These are phyloP conservation scores for Chloroclystis v-ata DNA, from an alignment of 2,888 invertebrate genomes.

Conservation along the genomic window DNA sequence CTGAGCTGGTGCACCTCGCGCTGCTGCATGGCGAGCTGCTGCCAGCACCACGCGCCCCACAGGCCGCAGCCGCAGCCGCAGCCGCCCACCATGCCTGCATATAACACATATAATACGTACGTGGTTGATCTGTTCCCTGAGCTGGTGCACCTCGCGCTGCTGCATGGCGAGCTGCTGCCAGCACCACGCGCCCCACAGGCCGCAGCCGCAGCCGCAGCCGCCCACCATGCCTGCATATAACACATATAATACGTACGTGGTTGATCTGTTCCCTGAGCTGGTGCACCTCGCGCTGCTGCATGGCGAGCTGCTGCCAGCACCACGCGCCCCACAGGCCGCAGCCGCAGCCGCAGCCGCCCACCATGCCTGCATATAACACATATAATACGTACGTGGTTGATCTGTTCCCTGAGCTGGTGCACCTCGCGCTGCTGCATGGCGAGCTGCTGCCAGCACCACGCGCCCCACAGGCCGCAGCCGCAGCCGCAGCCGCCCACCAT, in stretches of 20 bases:
- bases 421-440: slow-evolving; percentile 82
- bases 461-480: too few relatives aligned
- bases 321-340: slow-evolving; percentile 68
- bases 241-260: slow-evolving; percentile 54
- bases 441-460: slow-evolving; percentile 66
- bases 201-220: slow-evolving; percentile 63
- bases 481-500: too few relatives aligned
- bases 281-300: slow-evolving; percentile 83
- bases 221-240: slow-evolving; percentile 66
- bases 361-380: slow-evolving; percentile 48
- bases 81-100: slow-evolving; percentile 62
- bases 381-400: slow-evolving; percentile 56
- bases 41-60: slow-evolving; percentile 74
- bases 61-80: slow-evolving; percentile 63
- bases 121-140: slow-evolving; percentile 74
- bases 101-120: too few relatives aligned
- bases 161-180: slow-evolving; percentile 76
- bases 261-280: slow-evolving; percentile 75
- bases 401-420: slow-evolving; percentile 77
- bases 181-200: slow-evolving; percentile 69
- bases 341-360: slow-evolving; percentile 63
- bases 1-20: slow-evolving; percentile 81
- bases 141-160: slow-evolving; percentile 81
- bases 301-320: slow-evolving; percentile 68
- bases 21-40: slow-evolving; percentile 78